A percentile compares a stretch with the other conserved stretches of the same genome.
phyloP scores from a whole-genome alignment of 1,140 invertebrate species.

The Ooceraea biroi region DNA sequence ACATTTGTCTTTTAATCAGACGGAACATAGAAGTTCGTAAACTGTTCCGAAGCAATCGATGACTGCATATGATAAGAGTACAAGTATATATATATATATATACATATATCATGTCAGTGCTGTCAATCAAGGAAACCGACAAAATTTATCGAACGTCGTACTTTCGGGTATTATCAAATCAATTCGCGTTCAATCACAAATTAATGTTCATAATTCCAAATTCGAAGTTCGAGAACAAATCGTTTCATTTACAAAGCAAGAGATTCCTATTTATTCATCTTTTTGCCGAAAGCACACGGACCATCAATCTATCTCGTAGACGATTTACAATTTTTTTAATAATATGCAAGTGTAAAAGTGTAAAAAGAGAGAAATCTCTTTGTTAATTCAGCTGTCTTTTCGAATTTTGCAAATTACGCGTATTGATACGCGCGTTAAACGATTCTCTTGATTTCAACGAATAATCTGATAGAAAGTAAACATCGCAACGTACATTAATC shows the following conservation, averaged over 20 bases:
- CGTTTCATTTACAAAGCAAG: background rate
- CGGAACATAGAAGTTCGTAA: constrained; percentile 3
- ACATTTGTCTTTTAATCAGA: constrained; percentile 33
- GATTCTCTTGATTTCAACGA: too few relatives aligned
- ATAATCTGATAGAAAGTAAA: background rate
- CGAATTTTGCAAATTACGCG: too few relatives aligned
- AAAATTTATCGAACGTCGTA: constrained; percentile 24
- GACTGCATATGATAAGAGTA: constrained; percentile 38
- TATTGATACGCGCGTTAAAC: too few relatives aligned
- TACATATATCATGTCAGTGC: background rate
- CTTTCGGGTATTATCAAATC: constrained; percentile 29
- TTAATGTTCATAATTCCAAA: constrained; percentile 22
- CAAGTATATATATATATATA: too few relatives aligned
- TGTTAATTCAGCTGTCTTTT: too few relatives aligned
- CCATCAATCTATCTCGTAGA: background rate
- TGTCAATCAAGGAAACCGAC: constrained; percentile 12
- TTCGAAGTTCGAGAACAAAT: constrained; percentile 6
- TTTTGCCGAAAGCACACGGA: background rate
- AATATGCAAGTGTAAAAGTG: background rate
- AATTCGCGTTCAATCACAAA: background rate
- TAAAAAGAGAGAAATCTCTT: too few relatives aligned
- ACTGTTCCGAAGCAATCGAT: constrained; percentile 17
- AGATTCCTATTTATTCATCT: background rate
- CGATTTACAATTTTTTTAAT: background rate
- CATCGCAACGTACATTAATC: background rate